Conservation (phyloP, 1,140 invertebrate species). For the Drosophila athabasca region DNA sequence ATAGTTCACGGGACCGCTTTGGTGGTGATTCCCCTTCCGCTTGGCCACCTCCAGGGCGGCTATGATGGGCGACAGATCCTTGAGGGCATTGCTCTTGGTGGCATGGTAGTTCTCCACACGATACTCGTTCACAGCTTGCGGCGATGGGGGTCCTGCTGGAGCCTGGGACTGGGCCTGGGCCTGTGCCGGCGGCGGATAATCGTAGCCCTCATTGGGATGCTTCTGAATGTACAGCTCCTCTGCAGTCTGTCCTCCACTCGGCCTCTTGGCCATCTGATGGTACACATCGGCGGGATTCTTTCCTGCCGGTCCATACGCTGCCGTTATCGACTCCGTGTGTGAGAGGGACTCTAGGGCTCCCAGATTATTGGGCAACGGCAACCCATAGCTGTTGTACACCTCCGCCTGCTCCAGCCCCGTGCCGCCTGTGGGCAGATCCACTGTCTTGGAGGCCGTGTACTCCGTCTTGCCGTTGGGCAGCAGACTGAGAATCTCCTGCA, state of each 20-base stretch:
- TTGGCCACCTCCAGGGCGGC: slow-evolving; percentile 79
- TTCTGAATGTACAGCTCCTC: slow-evolving; percentile 77
- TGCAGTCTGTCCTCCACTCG: slow-evolving; percentile 25
- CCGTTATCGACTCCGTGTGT: slow-evolving; percentile 80
- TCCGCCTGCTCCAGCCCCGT: slow-evolving; percentile 50
- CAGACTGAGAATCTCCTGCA: slow-evolving; percentile 77
- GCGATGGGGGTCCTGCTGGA: slow-evolving; percentile 1
- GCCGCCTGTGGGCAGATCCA: slow-evolving; percentile 62
- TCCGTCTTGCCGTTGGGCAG: slow-evolving; percentile 78
- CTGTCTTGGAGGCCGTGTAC: slow-evolving; percentile 77
- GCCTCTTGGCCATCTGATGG: slow-evolving; percentile 74
- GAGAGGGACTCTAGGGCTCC: slow-evolving; percentile 77
- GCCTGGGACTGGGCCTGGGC: slow-evolving; percentile 6
- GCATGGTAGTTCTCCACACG: slow-evolving; percentile 72
- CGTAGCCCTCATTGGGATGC: slow-evolving; percentile 79
- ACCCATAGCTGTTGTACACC: slow-evolving; percentile 62
- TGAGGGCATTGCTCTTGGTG: slow-evolving; percentile 66
- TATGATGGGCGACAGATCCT: slow-evolving; percentile 77
- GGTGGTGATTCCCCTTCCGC: slow-evolving; percentile 36
- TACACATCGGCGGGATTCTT: slow-evolving; percentile 72
- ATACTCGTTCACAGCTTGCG: slow-evolving; percentile 41
- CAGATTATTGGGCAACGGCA: slow-evolving; percentile 71
- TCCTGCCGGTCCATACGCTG: slow-evolving; percentile 56
- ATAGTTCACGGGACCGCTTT: slow-evolving; percentile 52
- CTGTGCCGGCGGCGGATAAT: slow-evolving; percentile 53